These are phyloP conservation scores for Oncorhynchus masou DNA, from an alignment of 2,113 vertebrate genomes.

Conservation along the genomic window DNA sequence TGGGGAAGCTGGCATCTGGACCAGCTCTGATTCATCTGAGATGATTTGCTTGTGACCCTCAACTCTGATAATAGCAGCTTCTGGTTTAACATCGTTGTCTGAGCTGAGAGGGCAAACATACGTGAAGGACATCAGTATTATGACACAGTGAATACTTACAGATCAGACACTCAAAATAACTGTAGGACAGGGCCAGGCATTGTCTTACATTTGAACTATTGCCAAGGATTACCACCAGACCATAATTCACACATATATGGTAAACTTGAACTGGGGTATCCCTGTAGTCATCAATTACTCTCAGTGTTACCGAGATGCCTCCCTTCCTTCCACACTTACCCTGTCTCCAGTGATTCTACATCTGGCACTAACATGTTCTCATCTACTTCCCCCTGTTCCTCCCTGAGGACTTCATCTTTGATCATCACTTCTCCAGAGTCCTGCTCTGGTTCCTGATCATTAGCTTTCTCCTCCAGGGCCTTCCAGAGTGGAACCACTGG, in stretches of 20 bases:
- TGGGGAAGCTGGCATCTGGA: neutral
- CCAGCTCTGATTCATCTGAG: neutral
- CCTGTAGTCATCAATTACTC: no score
- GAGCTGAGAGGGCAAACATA: slow-evolving; percentile 27
- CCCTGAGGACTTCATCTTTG: neutral
- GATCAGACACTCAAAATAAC: no score
- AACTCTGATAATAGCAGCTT: neutral
- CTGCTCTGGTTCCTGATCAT: slow-evolving; percentile 3
- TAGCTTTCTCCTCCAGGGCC: slow-evolving; percentile 36
- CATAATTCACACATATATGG: no score
- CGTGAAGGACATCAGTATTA: neutral
- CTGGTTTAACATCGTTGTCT: slow-evolving; percentile 4
- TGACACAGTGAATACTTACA: no score
- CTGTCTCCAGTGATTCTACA: slow-evolving; percentile 1
- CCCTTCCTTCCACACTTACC: slow-evolving; percentile 22
- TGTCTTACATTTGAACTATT: no score
- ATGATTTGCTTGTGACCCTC: neutral
- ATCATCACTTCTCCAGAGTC: slow-evolving; percentile 1
- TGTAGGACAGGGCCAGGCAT: no score
- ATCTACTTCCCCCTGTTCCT: neutral
- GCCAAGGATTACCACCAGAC: no score
- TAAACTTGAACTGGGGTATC: no score
- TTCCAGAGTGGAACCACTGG: slow-evolving; percentile 42
- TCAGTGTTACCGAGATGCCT: no score
- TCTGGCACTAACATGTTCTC: neutral